Percentiles rank a stretch among this genome's conserved stretches.
Evolutionary conservation across 2,888 invertebrate species (phyloP).

Genomic region (Acanthoscelides obtectus): DNA sequence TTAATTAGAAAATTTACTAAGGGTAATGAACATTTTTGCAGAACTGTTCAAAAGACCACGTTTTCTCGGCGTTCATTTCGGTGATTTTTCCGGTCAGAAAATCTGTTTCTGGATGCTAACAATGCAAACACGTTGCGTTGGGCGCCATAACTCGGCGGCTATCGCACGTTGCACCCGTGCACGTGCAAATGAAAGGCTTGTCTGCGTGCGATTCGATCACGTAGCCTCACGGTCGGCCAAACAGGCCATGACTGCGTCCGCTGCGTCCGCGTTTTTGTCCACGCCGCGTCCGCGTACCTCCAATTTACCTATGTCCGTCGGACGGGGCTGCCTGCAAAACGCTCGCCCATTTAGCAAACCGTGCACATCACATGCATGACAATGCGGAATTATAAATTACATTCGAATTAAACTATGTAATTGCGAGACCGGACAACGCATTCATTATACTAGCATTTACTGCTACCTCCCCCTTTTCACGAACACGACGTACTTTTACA

Average conservation of each 20-base stretch:
- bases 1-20: too few relatives aligned
- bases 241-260: slow-evolving; percentile 3
- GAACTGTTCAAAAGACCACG: too few relatives aligned
- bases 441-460: slow-evolving; percentile 39
- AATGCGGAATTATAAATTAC: slow-evolving; percentile 51
- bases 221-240: slow-evolving; percentile 30
- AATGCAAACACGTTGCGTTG: neutral
- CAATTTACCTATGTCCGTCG: slow-evolving; percentile 33
- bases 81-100: too few relatives aligned
- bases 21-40: too few relatives aligned
- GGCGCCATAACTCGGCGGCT: neutral
- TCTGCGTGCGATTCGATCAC: slow-evolving; percentile 16
- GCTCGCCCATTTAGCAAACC: slow-evolving; percentile 45
- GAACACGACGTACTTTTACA: too few relatives aligned
- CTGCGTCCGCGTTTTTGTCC: slow-evolving; percentile 21
- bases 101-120: neutral
- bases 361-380: slow-evolving; percentile 48
- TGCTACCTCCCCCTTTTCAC: neutral
- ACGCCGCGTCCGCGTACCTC: slow-evolving; percentile 27
- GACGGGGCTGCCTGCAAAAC: slow-evolving; percentile 37
- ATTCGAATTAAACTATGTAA: slow-evolving; percentile 52
- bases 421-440: slow-evolving; percentile 48
- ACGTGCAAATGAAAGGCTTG: slow-evolving; percentile 5
- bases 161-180: slow-evolving; percentile 3
- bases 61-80: too few relatives aligned